Evolutionary conservation across 2,888 invertebrate genomes (phyloP), one percentile per base, ranked within the genome.

Genomic region (Leptinotarsa juncta): DNA sequence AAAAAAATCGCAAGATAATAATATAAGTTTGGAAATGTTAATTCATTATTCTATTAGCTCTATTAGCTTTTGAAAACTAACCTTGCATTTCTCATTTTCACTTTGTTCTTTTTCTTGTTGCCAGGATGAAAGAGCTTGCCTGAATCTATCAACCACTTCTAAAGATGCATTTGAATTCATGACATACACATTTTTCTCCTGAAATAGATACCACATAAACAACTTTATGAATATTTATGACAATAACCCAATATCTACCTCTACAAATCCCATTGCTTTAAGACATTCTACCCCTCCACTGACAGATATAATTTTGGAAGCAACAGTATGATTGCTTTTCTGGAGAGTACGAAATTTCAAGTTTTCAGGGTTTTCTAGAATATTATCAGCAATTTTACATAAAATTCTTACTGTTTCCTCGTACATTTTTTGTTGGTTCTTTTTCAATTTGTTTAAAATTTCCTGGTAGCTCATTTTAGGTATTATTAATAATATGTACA

Each of bases 341-440:
- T 84, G 81, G 32, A 87, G 72, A 5, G 79, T 82, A 53, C 86
- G 76, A 65, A 84, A 60, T 79, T 84, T 85, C 42, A 72, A 48
- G 77, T 86, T 84, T 67, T 75, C 70, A 15, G 86, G 86, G 70
- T 84, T 74, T 67, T 81, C 82, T 48, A 86, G 53, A 57, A 87
- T 83, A 78, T 86, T 85, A 65, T 86, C 83, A 5, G 82, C 84
- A 71, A 87, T 85, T 84, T 85, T 86, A n/a, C 78, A 60, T 65
- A 84, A 74, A 5, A 83, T 42, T 70, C 79, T 76, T 3, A 81
- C 73, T 51, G 82, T 76, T 73, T 82, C 82, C 26, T 80, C 76
- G 26, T 74, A 77, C 1, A 70, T 71, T 42, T 57, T 67, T 73
- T 57, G 50, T 0, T 79, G 65, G 72, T 82, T 81, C 68, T 76